phyloP scores from a whole-genome alignment of 2,888 invertebrate species.

The Pachymerium ferrugineum region DNA sequence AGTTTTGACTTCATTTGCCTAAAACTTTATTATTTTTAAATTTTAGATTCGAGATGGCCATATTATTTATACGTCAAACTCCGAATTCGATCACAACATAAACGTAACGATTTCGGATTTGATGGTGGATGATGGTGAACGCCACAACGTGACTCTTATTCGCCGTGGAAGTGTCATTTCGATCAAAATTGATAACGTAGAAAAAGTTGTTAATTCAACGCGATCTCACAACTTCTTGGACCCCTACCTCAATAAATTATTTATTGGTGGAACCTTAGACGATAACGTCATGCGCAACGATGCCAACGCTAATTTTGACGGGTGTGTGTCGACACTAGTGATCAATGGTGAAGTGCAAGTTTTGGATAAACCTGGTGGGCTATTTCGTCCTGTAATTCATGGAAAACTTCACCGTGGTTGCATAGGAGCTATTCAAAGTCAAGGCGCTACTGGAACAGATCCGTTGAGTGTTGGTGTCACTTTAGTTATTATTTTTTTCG shows the following conservation, averaged over 20 bases:
- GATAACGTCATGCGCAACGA: conserved; percentile 33
- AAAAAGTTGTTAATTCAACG: conserved; percentile 72
- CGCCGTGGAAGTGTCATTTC: conserved; percentile 57
- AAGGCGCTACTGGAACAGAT: conserved; percentile 68
- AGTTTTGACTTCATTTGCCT: not conserved
- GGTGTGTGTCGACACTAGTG: conserved; percentile 82
- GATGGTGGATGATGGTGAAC: conserved; percentile 67
- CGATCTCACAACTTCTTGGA: conserved; percentile 88
- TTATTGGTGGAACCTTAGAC: conserved; percentile 57
- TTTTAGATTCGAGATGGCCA: conserved; percentile 63
- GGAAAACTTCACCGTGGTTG: conserved; percentile 73
- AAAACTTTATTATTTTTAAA: conserved; percentile 29
- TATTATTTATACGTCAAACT: conserved; percentile 71
- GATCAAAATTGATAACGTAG: conserved; percentile 63
- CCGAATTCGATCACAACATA: conserved; percentile 61
- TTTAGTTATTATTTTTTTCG: conserved; percentile 87
- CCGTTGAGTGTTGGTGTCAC: conserved; percentile 89
- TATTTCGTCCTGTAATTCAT: conserved; percentile 44
- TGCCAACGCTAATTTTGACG: conserved; percentile 55
- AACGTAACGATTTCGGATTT: conserved; percentile 67
- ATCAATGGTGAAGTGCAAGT: conserved; percentile 86
- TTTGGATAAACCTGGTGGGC: conserved; percentile 70
- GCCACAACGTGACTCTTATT: conserved; percentile 80
- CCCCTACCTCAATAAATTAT: conserved; percentile 74
- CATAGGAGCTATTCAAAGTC: conserved; percentile 64